A percentile compares a stretch with the other conserved stretches of the same genome.
Conservation (phyloP, 2,888 invertebrate genomes). For the Sceliomorpha sp. region DNA sequence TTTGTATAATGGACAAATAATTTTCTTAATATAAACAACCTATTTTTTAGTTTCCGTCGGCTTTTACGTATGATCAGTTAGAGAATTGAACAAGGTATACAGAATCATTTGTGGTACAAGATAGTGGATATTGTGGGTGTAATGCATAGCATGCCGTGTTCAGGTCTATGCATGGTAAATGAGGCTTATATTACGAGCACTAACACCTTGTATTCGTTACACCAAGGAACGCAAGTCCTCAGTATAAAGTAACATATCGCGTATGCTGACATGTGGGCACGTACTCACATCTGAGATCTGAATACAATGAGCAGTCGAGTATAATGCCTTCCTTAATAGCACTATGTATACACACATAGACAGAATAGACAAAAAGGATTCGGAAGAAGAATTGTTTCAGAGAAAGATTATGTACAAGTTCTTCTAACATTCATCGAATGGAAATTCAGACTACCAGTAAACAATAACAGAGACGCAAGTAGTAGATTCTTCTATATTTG, state of each 20-base stretch:
- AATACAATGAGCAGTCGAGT: constrained; percentile 73
- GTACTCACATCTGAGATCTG: constrained; percentile 63
- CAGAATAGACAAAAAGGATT: no score
- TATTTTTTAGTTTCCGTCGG: no score
- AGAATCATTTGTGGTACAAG: constrained; percentile 48
- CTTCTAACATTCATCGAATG: no score
- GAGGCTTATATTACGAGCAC: constrained; percentile 57
- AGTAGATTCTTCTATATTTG: no score
- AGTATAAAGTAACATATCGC: constrained; percentile 47
- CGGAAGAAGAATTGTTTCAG: no score
- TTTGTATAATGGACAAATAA: no score
- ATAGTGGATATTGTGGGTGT: constrained; percentile 61
- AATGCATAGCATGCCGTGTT: constrained; percentile 58
- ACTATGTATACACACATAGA: constrained; percentile 46
- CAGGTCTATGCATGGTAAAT: constrained; percentile 73
- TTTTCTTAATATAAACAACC: no score
- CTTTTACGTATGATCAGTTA: constrained; percentile 38
- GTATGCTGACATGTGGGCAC: constrained; percentile 47
- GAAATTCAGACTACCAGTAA: no score
- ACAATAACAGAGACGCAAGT: no score
- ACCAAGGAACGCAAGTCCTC: constrained; percentile 7
- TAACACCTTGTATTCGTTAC: constrained; percentile 31
- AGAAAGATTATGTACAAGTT: no score
- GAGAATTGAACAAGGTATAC: constrained; percentile 39
- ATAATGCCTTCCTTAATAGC: constrained; percentile 70